Evolutionary conservation across 2,888 invertebrate genomes (phyloP).

Genomic region (Polymixis lichenea): DNA sequence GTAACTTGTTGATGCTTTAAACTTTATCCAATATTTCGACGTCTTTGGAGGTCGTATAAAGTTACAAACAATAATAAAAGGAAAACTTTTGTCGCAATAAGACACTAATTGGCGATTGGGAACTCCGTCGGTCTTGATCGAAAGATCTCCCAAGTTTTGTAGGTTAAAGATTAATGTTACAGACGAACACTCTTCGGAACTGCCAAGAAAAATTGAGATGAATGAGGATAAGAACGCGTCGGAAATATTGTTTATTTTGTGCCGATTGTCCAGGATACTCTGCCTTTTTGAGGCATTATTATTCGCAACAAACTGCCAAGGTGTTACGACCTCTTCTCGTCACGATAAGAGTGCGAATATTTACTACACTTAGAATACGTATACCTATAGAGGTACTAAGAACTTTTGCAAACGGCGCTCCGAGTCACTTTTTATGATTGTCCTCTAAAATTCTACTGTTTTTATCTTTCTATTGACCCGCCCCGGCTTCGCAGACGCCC

Average conservation of each 20-base stretch:
- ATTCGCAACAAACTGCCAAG: too few relatives aligned
- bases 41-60: slow-evolving; percentile 14
- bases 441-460: too few relatives aligned
- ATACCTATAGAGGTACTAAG: too few relatives aligned
- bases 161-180: slow-evolving; percentile 22
- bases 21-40: neutral
- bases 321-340: too few relatives aligned
- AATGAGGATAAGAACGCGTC: neutral
- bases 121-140: slow-evolving; percentile 1
- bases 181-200: neutral
- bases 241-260: neutral
- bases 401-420: too few relatives aligned
- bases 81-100: slow-evolving; percentile 26
- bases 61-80: slow-evolving; percentile 14
- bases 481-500: too few relatives aligned
- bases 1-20: slow-evolving; percentile 25
- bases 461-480: too few relatives aligned
- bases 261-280: neutral
- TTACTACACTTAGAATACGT: too few relatives aligned
- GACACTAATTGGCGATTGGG: slow-evolving; percentile 38
- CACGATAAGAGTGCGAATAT: too few relatives aligned
- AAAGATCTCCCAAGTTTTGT: slow-evolving; percentile 22
- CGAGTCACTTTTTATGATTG: too few relatives aligned
- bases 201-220: neutral
- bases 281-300: neutral